Percentiles rank a stretch among this genome's conserved stretches.
These are phyloP conservation scores for Falco punctatus DNA, from an alignment of 2,113 vertebrate species.

Conservation along the genomic window DNA sequence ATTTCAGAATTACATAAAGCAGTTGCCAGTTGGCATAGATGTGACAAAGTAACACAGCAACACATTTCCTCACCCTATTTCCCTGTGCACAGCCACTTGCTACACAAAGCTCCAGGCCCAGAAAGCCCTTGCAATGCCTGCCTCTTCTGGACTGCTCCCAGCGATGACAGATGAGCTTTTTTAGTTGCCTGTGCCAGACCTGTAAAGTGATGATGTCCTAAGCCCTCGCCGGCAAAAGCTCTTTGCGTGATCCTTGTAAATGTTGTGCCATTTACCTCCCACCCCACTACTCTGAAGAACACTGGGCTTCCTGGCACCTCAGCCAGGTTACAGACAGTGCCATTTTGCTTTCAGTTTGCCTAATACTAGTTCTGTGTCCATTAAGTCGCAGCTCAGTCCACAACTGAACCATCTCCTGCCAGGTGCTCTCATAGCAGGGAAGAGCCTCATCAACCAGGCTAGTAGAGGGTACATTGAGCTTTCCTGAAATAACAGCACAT, in stretches of 20 bases:
- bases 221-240: neutral
- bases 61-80: neutral
- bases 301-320: neutral
- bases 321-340: neutral
- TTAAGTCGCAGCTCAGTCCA: neutral
- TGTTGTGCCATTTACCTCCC: neutral
- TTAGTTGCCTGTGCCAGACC: neutral
- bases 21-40: neutral
- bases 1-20: neutral
- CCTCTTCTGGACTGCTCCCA: constrained; percentile 41
- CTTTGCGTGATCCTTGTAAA: neutral
- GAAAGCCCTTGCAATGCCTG: constrained; percentile 12
- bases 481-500: neutral
- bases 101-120: neutral
- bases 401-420: neutral
- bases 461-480: neutral
- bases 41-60: neutral
- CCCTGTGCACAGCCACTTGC: neutral
- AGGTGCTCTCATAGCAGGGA: constrained; percentile 17
- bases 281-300: neutral
- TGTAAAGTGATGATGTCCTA: neutral
- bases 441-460: neutral
- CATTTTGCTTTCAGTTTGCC: neutral
- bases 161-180: constrained; percentile 24
- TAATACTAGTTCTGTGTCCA: neutral